These are phyloP conservation scores for Chloebia gouldiae DNA, from an alignment of 2,113 vertebrate species.

Conservation along the genomic window DNA sequence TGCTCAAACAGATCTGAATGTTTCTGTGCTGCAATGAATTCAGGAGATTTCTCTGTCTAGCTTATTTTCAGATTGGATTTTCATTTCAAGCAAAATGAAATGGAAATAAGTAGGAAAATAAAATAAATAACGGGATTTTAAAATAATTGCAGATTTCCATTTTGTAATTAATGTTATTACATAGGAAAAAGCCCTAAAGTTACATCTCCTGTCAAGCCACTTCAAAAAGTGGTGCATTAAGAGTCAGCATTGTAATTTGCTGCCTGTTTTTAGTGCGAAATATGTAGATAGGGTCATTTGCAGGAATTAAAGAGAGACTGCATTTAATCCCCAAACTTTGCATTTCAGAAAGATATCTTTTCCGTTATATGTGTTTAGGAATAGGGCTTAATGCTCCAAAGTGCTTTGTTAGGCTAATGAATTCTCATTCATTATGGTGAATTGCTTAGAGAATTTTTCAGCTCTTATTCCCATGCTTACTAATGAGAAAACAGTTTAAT, in stretches of 20 bases:
- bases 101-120: background rate
- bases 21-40: background rate
- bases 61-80: background rate
- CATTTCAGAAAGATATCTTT: background rate
- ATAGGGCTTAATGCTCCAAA: background rate
- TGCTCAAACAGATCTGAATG: background rate
- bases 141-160: background rate
- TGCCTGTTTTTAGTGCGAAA: background rate
- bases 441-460: background rate
- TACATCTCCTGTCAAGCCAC: background rate
- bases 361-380: background rate
- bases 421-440: slow-evolving; percentile 3
- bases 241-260: background rate
- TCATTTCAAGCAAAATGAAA: background rate
- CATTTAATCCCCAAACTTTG: background rate
- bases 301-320: background rate
- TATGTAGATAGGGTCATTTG: background rate
- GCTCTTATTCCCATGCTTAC: background rate
- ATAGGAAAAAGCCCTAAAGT: background rate
- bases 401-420: background rate
- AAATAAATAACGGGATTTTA: background rate
- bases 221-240: background rate
- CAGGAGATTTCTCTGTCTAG: background rate
- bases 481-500: background rate
- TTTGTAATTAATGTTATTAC: background rate